phyloP scores from a whole-genome alignment of 2,888 invertebrate species.

The Zaprionus lineosus region DNA sequence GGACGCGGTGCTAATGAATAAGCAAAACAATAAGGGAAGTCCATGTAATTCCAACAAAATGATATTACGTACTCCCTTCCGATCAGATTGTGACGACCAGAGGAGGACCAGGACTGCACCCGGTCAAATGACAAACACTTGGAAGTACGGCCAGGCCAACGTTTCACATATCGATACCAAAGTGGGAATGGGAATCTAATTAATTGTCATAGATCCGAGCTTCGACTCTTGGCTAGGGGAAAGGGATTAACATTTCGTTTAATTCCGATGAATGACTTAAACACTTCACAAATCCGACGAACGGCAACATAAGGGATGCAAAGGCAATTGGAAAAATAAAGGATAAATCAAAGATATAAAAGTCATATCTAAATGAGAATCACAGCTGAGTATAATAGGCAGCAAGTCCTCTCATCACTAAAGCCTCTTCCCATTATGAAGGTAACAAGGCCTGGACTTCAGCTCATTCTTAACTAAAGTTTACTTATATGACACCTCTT shows the following conservation, averaged over 20 bases:
- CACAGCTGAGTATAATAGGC: no score
- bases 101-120: not conserved
- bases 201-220: constrained; percentile 25
- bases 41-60: constrained; percentile 54
- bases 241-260: not conserved
- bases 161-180: constrained; percentile 8
- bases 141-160: not conserved
- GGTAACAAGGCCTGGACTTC: no score
- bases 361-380: no score
- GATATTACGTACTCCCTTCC: constrained; percentile 26
- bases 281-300: no score
- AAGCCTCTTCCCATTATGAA: no score
- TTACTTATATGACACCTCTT: no score
- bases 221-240: not conserved
- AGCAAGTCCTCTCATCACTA: no score
- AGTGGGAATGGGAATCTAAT: constrained; percentile 39
- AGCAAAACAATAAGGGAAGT: constrained; percentile 51
- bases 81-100: constrained; percentile 44
- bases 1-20: constrained; percentile 59
- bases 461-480: no score
- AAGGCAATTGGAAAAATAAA: no score
- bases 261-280: constrained; percentile 8
- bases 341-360: no score
- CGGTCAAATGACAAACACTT: constrained; percentile 33
- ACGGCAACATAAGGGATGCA: no score